Base-by-base conservation (phyloP, 35 echinoderm and acorn worm species). In the Strongylocentrotus purpuratus region DNA sequence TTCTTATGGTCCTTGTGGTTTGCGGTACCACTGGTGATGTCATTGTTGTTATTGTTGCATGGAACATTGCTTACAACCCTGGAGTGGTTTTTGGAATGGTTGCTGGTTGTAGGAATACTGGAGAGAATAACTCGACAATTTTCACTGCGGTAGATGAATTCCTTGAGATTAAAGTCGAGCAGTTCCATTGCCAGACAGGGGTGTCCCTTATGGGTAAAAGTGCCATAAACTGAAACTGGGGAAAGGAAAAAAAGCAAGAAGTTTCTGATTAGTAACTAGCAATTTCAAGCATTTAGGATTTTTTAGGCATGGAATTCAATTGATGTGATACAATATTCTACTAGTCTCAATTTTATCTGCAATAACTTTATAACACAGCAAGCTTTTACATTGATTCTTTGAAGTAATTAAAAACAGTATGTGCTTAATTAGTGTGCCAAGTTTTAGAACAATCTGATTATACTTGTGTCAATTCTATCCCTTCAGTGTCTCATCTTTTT, bases 171-270 rank as follows among this genome's bases (percentile, higher is more conserved):
- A 55, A 94, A 97, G 58, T 99, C 96, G 17, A 99, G 96, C 48
- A 99, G 92, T 91, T 99, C 98, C 95, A 97, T 97, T 25, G 97
- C 95, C 25, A 99, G 94, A 78, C 96, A 99, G 9, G 98, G 98
- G 61, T 99, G 96, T 33, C 96, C 96, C 31, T 96, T 97, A 86
- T 99, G 95, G 46, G 95, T 97, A 86, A 99, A 99, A 28, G 92
- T 97, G 28, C 96, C 96, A 94, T 96, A 96, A 28, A 99, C 94
- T 41, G 98, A 94, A 25, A 96, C 98, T 99, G 91, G 2, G 95
- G 61, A 25, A 60, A 87, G 33, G 97, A 8, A 71, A 95, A 58
- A 88, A 3, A n/a, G 45, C 28, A 45, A 95, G 87, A 0, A 33
- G 4, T 70, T 70, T 85, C 94, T 31, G 41, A 35, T 86, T 55